Evolutionary conservation across 2,797 vertebrate species (phyloP).

Genomic region (Acanthornis magna): DNA sequence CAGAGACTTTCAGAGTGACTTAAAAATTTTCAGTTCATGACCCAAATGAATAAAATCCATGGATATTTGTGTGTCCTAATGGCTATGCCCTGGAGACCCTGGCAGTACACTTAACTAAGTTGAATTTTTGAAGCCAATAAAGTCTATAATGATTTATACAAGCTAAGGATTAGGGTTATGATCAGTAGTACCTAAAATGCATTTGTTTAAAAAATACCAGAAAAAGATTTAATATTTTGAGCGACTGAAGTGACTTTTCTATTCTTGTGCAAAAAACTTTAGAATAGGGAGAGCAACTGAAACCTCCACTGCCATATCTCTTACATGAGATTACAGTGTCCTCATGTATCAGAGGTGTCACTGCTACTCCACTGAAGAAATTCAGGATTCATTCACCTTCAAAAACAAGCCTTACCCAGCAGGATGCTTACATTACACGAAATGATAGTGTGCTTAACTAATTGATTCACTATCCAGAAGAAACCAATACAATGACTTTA

Average conservation of each 20-base stretch:
- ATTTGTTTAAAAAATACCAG: neutral
- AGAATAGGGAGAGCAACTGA: neutral
- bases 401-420: neutral
- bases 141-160: neutral
- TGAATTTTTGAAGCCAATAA: neutral
- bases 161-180: neutral
- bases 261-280: neutral
- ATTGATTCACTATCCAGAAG: neutral
- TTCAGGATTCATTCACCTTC: neutral
- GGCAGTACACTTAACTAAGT: neutral
- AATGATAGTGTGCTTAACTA: neutral
- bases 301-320: neutral
- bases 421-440: neutral
- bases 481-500: neutral
- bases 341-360: neutral
- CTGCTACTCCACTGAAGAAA: slow-evolving; percentile 12
- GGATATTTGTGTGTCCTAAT: neutral
- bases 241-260: neutral
- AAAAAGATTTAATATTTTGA: neutral
- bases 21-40: neutral
- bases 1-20: neutral
- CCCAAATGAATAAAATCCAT: neutral
- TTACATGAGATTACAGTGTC: neutral
- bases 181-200: neutral
- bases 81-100: neutral